Conservation (phyloP, 1,140 invertebrate genomes). For the Chrysomallon squamiferum region DNA sequence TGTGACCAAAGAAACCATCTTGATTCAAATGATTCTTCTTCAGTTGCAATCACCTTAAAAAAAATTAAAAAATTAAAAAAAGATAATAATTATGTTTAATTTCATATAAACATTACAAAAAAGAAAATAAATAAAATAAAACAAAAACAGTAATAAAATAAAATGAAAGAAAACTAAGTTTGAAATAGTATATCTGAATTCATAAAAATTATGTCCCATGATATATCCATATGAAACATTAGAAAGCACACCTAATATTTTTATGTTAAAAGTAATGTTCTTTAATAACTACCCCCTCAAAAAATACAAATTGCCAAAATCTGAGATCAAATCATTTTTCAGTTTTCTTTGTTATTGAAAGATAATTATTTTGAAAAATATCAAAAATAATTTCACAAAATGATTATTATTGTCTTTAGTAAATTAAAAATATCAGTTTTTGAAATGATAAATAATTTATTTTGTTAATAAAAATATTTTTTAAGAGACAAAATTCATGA, state of each 20-base stretch:
- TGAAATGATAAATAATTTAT: background rate
- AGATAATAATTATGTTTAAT: background rate
- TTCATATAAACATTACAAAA: background rate
- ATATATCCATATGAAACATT: background rate
- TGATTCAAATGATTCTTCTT: background rate
- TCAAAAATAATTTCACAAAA: background rate
- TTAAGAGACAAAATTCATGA: no score
- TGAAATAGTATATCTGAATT: background rate
- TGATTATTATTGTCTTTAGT: background rate
- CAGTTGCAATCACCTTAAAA: background rate
- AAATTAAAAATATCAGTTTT: background rate
- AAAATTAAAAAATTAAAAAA: no score
- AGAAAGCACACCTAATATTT: background rate
- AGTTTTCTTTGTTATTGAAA: background rate
- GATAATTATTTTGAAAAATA: background rate
- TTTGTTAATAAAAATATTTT: no score
- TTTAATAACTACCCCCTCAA: background rate
- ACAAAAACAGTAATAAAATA: background rate
- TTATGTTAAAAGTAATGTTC: background rate
- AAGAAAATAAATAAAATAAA: background rate
- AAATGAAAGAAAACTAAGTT: background rate
- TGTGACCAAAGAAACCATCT: background rate
- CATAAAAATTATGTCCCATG: background rate
- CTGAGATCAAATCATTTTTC: background rate
- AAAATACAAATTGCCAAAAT: background rate